phyloP scores from a whole-genome alignment of 2,888 invertebrate species.

The Drosophila crucigera region DNA sequence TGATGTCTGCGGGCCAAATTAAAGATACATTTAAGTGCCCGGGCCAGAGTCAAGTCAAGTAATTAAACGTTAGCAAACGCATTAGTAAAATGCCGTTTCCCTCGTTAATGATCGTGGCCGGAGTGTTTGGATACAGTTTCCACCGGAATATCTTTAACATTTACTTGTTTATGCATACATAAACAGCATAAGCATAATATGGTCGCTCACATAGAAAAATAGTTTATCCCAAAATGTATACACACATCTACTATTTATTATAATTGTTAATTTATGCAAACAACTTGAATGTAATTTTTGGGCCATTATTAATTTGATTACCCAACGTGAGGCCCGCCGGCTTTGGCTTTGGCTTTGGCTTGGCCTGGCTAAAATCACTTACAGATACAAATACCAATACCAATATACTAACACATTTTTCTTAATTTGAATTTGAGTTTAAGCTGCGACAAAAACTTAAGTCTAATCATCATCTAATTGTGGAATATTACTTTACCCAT shows the following conservation, averaged over 20 bases:
- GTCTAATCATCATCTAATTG: background rate
- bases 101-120: conserved; percentile 53
- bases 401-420: background rate
- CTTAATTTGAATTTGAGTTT: background rate
- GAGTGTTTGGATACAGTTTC: conserved; percentile 46
- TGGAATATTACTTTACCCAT: background rate
- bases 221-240: conserved; percentile 18
- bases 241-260: conserved; percentile 36
- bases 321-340: conserved; percentile 57
- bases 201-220: conserved; percentile 53
- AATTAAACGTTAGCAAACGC: conserved; percentile 35
- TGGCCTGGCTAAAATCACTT: conserved; percentile 43
- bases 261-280: conserved; percentile 84
- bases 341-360: background rate
- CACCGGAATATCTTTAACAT: conserved; percentile 35
- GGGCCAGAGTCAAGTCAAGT: conserved; percentile 8
- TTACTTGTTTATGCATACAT: conserved; percentile 49
- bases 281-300: conserved; percentile 73
- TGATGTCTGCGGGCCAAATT: conserved; percentile 27
- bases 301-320: conserved; percentile 80
- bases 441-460: background rate
- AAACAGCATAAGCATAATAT: conserved; percentile 16
- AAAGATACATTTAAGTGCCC: conserved; percentile 18
- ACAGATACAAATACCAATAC: conserved; percentile 40
- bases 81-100: conserved; percentile 54